Conservation (phyloP, 2,888 invertebrate genomes). For the Pammene aurita region DNA sequence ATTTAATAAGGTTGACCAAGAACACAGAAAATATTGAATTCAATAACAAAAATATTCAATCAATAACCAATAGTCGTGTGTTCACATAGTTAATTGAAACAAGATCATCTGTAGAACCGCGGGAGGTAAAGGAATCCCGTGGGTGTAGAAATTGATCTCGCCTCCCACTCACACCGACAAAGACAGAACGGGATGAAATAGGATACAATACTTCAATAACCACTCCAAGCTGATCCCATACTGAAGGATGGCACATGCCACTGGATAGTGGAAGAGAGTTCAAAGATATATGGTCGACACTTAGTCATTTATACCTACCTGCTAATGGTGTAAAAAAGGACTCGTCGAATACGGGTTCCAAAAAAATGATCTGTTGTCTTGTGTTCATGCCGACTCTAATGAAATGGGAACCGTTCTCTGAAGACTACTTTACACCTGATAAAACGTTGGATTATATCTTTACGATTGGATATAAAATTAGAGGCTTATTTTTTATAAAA, state of each 20-base stretch:
- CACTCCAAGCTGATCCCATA: constrained; percentile 19
- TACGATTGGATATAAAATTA: constrained; percentile 42
- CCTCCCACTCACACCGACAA: constrained; percentile 51
- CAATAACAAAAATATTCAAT: constrained; percentile 32
- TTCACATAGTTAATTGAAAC: constrained; percentile 71
- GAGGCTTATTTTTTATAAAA: constrained; percentile 30
- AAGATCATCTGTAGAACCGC: constrained; percentile 63
- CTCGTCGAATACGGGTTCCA: constrained; percentile 42
- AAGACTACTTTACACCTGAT: constrained; percentile 53
- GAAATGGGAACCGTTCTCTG: constrained; percentile 53
- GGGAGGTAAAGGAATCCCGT: constrained; percentile 60
- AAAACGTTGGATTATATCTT: constrained; percentile 49
- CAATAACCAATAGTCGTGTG: constrained; percentile 45
- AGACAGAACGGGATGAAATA: constrained; percentile 50
- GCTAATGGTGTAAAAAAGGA: constrained; percentile 60
- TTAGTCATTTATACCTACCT: constrained; percentile 53
- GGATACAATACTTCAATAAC: constrained; percentile 42
- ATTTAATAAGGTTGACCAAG: background rate
- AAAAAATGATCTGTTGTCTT: constrained; percentile 47
- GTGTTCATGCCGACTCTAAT: constrained; percentile 62
- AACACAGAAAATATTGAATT: constrained; percentile 15
- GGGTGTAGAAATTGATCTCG: constrained; percentile 59
- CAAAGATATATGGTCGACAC: constrained; percentile 37
- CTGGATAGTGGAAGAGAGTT: constrained; percentile 9
- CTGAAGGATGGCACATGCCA: constrained; percentile 2